Evolutionary conservation across 2,113 vertebrate genomes (phyloP).

Genomic region (Bos taurus): DNA sequence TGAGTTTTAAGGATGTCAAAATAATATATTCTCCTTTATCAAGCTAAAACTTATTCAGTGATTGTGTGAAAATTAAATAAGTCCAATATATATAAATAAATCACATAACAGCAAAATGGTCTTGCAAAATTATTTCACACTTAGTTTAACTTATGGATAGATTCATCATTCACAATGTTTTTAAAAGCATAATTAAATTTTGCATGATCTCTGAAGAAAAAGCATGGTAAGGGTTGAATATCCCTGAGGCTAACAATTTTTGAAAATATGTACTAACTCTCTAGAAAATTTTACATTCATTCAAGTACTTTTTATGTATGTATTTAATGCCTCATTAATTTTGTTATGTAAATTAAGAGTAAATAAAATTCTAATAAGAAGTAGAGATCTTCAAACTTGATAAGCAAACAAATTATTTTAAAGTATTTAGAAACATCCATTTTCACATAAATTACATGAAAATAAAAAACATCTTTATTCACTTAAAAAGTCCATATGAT

Average conservation of each 20-base stretch:
- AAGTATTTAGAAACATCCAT: neutral
- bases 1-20: neutral
- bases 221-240: conserved; percentile 57
- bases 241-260: conserved; percentile 52
- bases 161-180: neutral
- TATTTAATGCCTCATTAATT: neutral
- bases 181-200: conserved; percentile 52
- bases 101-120: neutral
- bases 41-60: neutral
- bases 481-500: neutral
- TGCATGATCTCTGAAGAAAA: conserved; percentile 50
- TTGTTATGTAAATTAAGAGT: neutral
- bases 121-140: neutral
- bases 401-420: neutral
- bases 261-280: conserved; percentile 40
- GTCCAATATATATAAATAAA: neutral
- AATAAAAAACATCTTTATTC: neutral
- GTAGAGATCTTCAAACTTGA: neutral
- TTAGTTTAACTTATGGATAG: neutral
- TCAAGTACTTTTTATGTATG: neutral
- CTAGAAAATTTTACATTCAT: neutral
- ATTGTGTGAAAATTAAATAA: neutral
- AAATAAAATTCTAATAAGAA: conserved; percentile 24
- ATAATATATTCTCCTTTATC: neutral
- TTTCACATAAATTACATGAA: neutral